These are phyloP conservation scores for Oreotrochilus melanogaster DNA, from an alignment of 2,113 vertebrate genomes.

Conservation along the genomic window DNA sequence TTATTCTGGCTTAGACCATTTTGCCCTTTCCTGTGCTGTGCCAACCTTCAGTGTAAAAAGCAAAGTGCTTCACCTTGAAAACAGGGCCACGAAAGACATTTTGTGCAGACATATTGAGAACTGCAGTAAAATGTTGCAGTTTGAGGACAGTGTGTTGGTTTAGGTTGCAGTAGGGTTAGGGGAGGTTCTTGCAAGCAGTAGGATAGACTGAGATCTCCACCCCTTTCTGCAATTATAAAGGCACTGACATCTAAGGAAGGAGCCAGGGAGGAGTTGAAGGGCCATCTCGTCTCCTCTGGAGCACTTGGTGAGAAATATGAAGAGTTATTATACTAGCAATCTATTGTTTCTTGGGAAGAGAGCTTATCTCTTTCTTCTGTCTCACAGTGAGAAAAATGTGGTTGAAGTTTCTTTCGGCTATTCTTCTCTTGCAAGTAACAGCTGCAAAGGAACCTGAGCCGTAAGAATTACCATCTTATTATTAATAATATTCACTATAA, in stretches of 20 bases:
- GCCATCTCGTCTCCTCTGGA: neutral
- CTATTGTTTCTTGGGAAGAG: neutral
- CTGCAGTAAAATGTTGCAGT: neutral
- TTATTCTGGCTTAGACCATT: neutral
- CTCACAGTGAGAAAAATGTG: slow-evolving; percentile 43
- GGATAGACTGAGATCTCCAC: slow-evolving; percentile 6
- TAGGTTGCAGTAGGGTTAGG: neutral
- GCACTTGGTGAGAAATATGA: neutral
- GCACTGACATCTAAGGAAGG: neutral
- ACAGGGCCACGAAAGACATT: neutral
- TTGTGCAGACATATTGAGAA: neutral
- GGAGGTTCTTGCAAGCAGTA: slow-evolving; percentile 32
- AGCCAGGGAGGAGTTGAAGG: neutral
- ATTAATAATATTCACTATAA: neutral
- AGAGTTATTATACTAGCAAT: neutral
- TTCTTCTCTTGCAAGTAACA: slow-evolving; percentile 18
- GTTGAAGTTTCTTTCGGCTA: slow-evolving; percentile 21
- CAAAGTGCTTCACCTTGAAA: neutral
- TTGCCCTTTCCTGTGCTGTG: neutral
- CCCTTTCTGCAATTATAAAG: slow-evolving; percentile 59
- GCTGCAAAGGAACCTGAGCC: slow-evolving; percentile 38
- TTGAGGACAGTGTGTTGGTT: neutral
- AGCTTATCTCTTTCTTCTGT: slow-evolving; percentile 1
- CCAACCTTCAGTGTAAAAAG: neutral
- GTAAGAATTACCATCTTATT: slow-evolving; percentile 54